A percentile compares a stretch with the other conserved stretches of the same genome.
phyloP scores from a whole-genome alignment of 1,140 invertebrate species.

The Micrasema minimum region DNA sequence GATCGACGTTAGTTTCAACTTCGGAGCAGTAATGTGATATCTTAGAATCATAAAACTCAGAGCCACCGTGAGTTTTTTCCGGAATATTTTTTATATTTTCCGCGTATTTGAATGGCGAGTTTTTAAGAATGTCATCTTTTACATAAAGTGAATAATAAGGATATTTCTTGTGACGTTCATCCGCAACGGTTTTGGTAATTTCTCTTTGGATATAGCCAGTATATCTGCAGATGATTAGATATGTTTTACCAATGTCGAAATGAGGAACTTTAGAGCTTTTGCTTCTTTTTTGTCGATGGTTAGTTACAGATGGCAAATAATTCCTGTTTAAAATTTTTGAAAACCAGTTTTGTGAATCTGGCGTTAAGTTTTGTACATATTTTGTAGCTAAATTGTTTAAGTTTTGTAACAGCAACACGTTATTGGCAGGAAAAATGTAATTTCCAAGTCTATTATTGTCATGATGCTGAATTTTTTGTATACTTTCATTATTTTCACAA shows the following conservation, averaged over 20 bases:
- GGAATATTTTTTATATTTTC: constrained; percentile 69
- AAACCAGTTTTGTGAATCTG: too few species aligned
- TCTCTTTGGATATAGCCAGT: too few species aligned
- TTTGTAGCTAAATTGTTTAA: too few species aligned
- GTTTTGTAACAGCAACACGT: too few species aligned
- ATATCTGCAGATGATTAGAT: constrained; percentile 29
- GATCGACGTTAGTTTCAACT: constrained; percentile 65
- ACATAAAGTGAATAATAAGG: constrained; percentile 65
- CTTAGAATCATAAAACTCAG: constrained; percentile 72
- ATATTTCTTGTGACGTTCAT: constrained; percentile 60
- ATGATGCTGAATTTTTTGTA: too few species aligned
- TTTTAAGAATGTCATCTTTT: constrained; percentile 58
- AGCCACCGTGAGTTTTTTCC: constrained; percentile 66
- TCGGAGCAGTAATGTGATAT: constrained; percentile 64
- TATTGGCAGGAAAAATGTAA: too few species aligned
- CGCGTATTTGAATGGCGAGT: constrained; percentile 71
- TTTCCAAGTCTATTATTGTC: too few species aligned
- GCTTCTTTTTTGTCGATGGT: neutral
- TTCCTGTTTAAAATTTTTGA: too few species aligned
- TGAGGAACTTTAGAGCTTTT: neutral
- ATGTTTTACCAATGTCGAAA: neutral
- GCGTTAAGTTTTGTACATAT: too few species aligned
- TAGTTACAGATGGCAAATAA: too few species aligned
- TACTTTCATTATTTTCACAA: too few species aligned
- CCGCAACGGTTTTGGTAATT: constrained; percentile 44